phyloP scores from a whole-genome alignment of 2,113 vertebrate genomes.

The Sorex fumeus region DNA sequence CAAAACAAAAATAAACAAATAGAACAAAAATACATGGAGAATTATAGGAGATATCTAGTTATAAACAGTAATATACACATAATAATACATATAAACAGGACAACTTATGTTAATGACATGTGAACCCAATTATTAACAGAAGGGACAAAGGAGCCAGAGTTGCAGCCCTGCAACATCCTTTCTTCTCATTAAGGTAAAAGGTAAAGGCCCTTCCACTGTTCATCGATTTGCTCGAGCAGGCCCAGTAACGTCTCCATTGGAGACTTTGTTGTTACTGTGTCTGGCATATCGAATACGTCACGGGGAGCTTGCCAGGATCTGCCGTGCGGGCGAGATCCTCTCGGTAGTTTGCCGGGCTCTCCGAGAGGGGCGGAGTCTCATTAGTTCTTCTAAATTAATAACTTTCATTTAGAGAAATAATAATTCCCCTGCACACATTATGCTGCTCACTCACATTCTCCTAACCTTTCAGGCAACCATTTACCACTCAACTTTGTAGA shows the following conservation, averaged over 20 bases:
- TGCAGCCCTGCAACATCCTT: background rate
- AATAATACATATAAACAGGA: conserved; percentile 11
- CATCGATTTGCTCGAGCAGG: too few relatives aligned
- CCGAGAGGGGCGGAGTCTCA: too few relatives aligned
- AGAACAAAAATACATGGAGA: conserved; percentile 39
- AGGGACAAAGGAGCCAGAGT: background rate
- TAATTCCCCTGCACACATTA: background rate
- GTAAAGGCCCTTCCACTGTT: too few relatives aligned
- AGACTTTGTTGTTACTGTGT: too few relatives aligned
- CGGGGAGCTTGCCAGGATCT: too few relatives aligned
- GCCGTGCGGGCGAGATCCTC: too few relatives aligned
- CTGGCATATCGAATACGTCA: too few relatives aligned
- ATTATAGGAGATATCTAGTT: conserved; percentile 5
- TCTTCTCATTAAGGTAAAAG: background rate
- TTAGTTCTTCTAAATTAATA: conserved; percentile 63
- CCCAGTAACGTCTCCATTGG: too few relatives aligned
- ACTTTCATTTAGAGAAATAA: conserved; percentile 26
- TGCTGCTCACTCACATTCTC: conserved; percentile 9
- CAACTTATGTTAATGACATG: background rate
- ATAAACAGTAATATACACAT: background rate
- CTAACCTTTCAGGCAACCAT: background rate
- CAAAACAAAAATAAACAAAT: too few relatives aligned
- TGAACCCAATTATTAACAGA: conserved; percentile 40
- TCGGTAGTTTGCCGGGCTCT: too few relatives aligned
- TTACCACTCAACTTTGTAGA: background rate